These are phyloP conservation scores for Eutrigla gurnardus DNA, from an alignment of 2,797 vertebrate genomes.

Conservation along the genomic window DNA sequence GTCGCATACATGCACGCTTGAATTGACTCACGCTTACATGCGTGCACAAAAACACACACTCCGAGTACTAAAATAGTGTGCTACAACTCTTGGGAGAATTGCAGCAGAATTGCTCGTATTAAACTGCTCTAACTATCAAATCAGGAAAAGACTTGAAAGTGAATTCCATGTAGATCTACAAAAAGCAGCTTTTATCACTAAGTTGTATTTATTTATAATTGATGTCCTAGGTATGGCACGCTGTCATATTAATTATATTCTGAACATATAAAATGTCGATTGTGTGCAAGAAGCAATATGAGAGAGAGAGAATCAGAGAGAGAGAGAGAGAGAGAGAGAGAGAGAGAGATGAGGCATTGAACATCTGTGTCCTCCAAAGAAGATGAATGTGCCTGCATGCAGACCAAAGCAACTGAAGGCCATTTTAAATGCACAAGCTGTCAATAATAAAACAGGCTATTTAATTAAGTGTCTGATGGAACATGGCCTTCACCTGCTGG, in stretches of 20 bases:
- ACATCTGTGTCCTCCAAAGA: constrained; percentile 28
- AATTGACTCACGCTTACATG: background rate
- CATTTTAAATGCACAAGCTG: constrained; percentile 41
- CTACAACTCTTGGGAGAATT: background rate
- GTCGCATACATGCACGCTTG: constrained; percentile 17
- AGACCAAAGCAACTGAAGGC: constrained; percentile 31
- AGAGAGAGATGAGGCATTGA: constrained; percentile 31
- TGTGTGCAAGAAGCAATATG: constrained; percentile 9
- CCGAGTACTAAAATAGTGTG: background rate
- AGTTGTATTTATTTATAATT: background rate
- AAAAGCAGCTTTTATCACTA: constrained; percentile 16
- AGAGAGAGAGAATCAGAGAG: background rate
- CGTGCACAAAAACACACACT: background rate
- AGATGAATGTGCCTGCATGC: constrained; percentile 37
- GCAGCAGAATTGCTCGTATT: constrained; percentile 2
- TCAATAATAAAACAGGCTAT: constrained; percentile 54
- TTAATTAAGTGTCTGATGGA: constrained; percentile 52
- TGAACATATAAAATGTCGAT: constrained; percentile 16
- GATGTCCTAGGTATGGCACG: constrained; percentile 10
- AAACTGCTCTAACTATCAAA: constrained; percentile 28
- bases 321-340: background rate
- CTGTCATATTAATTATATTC: constrained; percentile 33
- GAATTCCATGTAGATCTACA: constrained; percentile 5
- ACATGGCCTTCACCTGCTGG: constrained; percentile 1
- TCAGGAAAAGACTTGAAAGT: constrained; percentile 12